Conservation (phyloP, 2,888 invertebrate genomes). For the Caenorhabditis imperialis region DNA sequence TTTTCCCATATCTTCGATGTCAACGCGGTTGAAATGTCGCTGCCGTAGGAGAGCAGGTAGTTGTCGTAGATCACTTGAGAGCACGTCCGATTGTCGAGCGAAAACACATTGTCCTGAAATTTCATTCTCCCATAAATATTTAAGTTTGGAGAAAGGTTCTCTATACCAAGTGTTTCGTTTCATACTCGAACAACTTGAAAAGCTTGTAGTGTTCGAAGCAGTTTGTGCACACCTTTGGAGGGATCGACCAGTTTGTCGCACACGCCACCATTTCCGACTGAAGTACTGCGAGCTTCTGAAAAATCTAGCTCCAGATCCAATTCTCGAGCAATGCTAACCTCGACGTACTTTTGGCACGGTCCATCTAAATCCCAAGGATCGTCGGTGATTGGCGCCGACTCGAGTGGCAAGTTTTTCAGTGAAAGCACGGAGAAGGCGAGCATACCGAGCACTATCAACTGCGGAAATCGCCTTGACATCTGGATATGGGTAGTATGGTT, state of each 20-base stretch:
- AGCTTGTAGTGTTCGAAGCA: slow-evolving; percentile 72
- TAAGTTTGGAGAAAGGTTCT: slow-evolving; percentile 7
- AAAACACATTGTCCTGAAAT: slow-evolving; percentile 59
- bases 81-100: slow-evolving; percentile 70
- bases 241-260: slow-evolving; percentile 74
- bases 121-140: not conserved
- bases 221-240: slow-evolving; percentile 77
- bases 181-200: slow-evolving; percentile 73
- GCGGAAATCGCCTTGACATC: slow-evolving; percentile 3
- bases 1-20: slow-evolving; percentile 71
- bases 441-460: slow-evolving; percentile 5
- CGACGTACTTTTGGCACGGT: slow-evolving; percentile 72
- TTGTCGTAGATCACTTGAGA: slow-evolving; percentile 74
- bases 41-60: slow-evolving; percentile 73
- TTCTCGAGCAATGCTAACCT: too few relatives aligned
- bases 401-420: slow-evolving; percentile 2
- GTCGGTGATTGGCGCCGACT: slow-evolving; percentile 42
- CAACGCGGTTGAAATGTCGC: slow-evolving; percentile 69
- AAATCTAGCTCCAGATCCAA: too few relatives aligned
- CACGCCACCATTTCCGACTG: slow-evolving; percentile 71
- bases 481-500: too few relatives aligned
- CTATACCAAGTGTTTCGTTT: slow-evolving; percentile 69
- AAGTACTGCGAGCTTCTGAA: slow-evolving; percentile 60
- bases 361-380: slow-evolving; percentile 73
- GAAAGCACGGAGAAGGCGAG: slow-evolving; percentile 4